phyloP scores from a whole-genome alignment of 2,113 vertebrate genomes.

The Sceloporus tristichus region DNA sequence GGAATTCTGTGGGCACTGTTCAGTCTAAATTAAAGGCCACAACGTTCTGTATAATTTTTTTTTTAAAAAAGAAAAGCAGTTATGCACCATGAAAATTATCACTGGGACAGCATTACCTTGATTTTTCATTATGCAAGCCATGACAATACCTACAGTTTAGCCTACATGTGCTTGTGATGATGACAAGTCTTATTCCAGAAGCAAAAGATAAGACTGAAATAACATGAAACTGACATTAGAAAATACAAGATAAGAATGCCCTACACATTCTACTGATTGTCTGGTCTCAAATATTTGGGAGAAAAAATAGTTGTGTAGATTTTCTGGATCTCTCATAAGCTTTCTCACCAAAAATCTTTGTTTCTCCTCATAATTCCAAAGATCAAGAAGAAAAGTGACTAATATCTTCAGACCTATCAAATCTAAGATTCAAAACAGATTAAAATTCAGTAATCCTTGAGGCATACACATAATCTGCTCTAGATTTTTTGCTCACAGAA shows the following conservation, averaged over 20 bases:
- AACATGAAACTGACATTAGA: neutral
- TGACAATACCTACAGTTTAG: neutral
- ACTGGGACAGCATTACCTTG: neutral
- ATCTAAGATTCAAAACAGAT: constrained; percentile 40
- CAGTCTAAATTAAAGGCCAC: neutral
- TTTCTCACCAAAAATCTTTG: constrained; percentile 21
- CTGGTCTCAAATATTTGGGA: constrained; percentile 2
- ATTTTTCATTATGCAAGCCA: neutral
- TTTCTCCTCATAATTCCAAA: neutral
- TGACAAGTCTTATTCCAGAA: neutral
- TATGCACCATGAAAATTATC: neutral
- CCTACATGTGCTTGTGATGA: neutral
- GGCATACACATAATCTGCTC: too few species aligned
- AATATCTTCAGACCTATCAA: neutral
- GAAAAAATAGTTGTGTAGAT: neutral
- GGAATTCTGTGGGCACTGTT: neutral
- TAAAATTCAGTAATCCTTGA: constrained; percentile 27
- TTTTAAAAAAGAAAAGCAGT: neutral
- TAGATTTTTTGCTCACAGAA: too few species aligned
- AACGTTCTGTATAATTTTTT: constrained; percentile 20
- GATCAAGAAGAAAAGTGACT: constrained; percentile 35
- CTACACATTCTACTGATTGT: neutral
- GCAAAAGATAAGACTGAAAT: neutral
- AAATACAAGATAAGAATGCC: neutral
- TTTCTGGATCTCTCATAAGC: neutral